Percentiles rank a stretch among this genome's conserved stretches.
These are phyloP conservation scores for Calvadosia cruxmelitensis DNA, from an alignment of 30 jellyfish, hydroid and myxozoan species.

Conservation along the genomic window DNA sequence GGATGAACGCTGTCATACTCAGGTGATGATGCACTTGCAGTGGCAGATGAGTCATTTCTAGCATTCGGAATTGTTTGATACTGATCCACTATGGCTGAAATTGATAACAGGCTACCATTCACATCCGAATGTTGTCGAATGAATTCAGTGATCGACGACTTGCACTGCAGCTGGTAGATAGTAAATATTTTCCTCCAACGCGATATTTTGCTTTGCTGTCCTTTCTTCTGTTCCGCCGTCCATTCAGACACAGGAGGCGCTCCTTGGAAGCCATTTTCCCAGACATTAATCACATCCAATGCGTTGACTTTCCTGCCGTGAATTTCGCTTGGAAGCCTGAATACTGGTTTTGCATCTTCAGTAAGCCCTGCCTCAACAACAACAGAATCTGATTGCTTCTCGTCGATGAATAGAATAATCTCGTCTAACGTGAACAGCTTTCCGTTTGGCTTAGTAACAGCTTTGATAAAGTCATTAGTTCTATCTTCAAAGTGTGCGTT, in stretches of 20 bases:
- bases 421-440: too few species aligned
- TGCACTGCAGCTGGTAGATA: slow-evolving; percentile 53
- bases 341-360: slow-evolving; percentile 9
- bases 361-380: too few species aligned
- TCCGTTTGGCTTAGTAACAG: too few species aligned
- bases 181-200: slow-evolving; percentile 89
- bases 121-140: slow-evolving; percentile 47
- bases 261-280: slow-evolving; percentile 63
- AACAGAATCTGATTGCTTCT: too few species aligned
- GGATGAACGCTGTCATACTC: too few species aligned
- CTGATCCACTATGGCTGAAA: slow-evolving; percentile 88
- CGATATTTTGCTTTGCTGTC: slow-evolving; percentile 85
- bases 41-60: too few species aligned
- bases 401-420: too few species aligned
- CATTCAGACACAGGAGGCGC: slow-evolving; percentile 71
- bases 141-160: slow-evolving; percentile 44
- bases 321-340: slow-evolving; percentile 66
- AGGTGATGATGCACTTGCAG: too few species aligned
- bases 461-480: too few species aligned
- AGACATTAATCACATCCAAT: slow-evolving; percentile 59
- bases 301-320: slow-evolving; percentile 85
- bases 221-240: slow-evolving; percentile 74
- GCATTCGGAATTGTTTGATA: too few species aligned
- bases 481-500: too few species aligned
- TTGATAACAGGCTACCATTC: slow-evolving; percentile 55